These are phyloP conservation scores for Salarias fasciatus DNA, from an alignment of 2,797 vertebrate species.

Conservation along the genomic window DNA sequence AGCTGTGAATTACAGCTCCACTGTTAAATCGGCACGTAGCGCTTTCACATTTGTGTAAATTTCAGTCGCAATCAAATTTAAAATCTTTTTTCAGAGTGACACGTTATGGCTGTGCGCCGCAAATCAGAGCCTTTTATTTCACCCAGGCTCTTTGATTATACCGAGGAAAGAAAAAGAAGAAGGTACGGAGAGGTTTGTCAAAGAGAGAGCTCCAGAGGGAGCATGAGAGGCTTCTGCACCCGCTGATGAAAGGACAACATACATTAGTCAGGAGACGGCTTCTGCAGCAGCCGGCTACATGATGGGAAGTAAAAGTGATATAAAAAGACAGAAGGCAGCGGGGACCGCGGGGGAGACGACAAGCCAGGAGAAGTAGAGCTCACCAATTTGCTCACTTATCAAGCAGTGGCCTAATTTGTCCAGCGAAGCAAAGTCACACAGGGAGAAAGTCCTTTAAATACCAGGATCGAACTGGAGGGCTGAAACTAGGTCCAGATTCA, in stretches of 20 bases:
- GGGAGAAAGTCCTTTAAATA: constrained; percentile 24
- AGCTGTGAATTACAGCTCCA: constrained; percentile 48
- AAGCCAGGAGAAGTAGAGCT: constrained; percentile 69
- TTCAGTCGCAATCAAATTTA: constrained; percentile 40
- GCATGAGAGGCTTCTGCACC: constrained; percentile 64
- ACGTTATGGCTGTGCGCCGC: constrained; percentile 7
- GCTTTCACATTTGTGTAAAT: constrained; percentile 37
- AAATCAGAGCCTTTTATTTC: too few relatives aligned
- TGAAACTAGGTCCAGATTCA: background rate
- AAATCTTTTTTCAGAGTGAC: constrained; percentile 36
- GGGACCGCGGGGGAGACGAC: constrained; percentile 52
- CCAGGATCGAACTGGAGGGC: constrained; percentile 19
- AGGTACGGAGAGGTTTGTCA: constrained; percentile 26
- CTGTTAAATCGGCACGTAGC: constrained; percentile 26
- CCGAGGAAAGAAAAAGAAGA: constrained; percentile 24
- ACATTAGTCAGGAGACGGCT: constrained; percentile 58
- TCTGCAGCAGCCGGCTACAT: constrained; percentile 48
- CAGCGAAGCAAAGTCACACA: constrained; percentile 43
- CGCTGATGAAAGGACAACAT: constrained; percentile 63
- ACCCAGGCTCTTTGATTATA: background rate
- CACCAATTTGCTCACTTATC: constrained; percentile 70
- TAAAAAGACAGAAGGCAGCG: constrained; percentile 66
- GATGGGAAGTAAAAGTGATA: constrained; percentile 58
- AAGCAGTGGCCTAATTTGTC: constrained; percentile 66
- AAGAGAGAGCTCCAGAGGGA: constrained; percentile 41